A percentile compares a stretch with the other conserved stretches of the same genome.
phyloP scores from a whole-genome alignment of 2,888 invertebrate genomes.

The Ochlodes sylvanus region DNA sequence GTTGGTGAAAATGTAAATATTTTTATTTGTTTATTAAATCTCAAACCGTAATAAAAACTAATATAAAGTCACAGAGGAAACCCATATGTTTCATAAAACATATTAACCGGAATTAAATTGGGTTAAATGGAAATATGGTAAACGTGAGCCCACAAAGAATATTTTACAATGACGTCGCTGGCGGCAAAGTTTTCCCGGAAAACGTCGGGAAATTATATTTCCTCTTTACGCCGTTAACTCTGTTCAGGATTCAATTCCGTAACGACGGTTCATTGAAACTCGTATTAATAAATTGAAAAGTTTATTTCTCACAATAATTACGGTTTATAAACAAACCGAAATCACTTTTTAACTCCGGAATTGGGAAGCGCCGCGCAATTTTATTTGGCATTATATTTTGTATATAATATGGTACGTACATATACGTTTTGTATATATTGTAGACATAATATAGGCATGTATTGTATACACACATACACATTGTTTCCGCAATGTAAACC shows the following conservation, averaged over 20 bases:
- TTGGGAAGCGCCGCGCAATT: not conserved
- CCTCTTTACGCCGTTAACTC: not conserved
- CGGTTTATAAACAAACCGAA: not conserved
- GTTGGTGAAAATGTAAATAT: too few species aligned
- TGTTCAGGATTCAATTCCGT: constrained; percentile 1
- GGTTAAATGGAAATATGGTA: not conserved
- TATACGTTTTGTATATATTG: too few species aligned
- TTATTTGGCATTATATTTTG: too few species aligned
- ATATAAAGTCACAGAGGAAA: not conserved
- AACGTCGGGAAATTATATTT: constrained; percentile 8
- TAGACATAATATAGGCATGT: too few species aligned
- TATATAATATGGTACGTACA: too few species aligned
- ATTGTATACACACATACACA: too few species aligned
- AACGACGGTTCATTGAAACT: constrained; percentile 2
- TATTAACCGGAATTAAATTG: not conserved
- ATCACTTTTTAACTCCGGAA: not conserved
- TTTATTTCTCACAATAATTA: not conserved
- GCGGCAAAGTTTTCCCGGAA: constrained; percentile 6
- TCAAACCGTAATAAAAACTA: not conserved
- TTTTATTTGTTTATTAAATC: not conserved
- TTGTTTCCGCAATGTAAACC: too few species aligned
- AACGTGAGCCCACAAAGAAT: not conserved
- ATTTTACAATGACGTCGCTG: constrained; percentile 1
- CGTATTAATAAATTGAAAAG: not conserved
- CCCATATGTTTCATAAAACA: not conserved